Evolutionary conservation across 2,888 invertebrate genomes (phyloP).

Genomic region (Calameuta filiformis): DNA sequence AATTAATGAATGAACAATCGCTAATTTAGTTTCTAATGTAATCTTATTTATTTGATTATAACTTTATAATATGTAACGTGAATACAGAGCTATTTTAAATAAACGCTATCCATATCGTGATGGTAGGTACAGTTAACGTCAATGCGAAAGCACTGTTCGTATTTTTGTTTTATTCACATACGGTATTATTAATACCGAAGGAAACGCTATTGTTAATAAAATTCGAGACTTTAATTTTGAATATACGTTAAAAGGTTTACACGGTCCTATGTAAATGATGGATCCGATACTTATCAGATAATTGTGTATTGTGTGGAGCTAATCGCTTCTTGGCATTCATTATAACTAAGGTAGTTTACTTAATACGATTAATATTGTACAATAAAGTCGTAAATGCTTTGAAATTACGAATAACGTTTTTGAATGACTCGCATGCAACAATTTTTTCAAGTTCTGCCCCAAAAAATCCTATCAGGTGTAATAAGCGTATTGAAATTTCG

Average conservation of each 20-base stretch:
- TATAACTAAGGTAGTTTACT: not conserved
- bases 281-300: not conserved
- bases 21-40: not conserved
- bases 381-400: not conserved
- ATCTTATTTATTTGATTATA: constrained; percentile 21
- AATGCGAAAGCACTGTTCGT: not conserved
- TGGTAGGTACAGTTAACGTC: constrained; percentile 3
- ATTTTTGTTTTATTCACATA: not conserved
- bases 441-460: not conserved
- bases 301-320: not conserved
- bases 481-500: not conserved
- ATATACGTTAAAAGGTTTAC: not conserved
- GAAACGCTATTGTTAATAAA: not conserved
- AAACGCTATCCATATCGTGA: constrained; percentile 29
- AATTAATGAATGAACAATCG: not conserved
- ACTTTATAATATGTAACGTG: constrained; percentile 25
- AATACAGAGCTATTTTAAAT: constrained; percentile 32
- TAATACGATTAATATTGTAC: not conserved
- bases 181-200: not conserved
- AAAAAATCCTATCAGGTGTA: not conserved
- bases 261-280: not conserved
- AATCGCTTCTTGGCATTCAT: not conserved
- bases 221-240: not conserved
- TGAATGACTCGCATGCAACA: not conserved
- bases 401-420: not conserved